Percentiles rank a stretch among this genome's conserved stretches.
These are phyloP conservation scores for Acipenser transmontanus DNA, from an alignment of 2,797 vertebrate genomes.

Conservation along the genomic window DNA sequence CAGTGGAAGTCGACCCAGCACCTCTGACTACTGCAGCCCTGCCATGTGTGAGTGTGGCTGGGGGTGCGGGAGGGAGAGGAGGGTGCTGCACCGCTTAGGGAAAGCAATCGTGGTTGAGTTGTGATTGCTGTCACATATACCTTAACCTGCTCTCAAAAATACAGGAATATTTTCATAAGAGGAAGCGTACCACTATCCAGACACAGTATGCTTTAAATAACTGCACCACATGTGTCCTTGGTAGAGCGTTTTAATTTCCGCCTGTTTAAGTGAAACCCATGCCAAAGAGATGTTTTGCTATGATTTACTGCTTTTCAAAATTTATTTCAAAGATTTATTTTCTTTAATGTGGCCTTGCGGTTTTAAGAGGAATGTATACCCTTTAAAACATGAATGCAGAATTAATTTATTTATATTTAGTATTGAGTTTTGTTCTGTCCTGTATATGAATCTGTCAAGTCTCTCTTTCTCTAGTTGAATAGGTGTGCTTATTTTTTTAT, in stretches of 20 bases:
- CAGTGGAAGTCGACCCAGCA: constrained; percentile 51
- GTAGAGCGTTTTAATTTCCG: constrained; percentile 35
- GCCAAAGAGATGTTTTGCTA: neutral
- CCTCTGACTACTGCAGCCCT: constrained; percentile 48
- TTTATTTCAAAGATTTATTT: neutral
- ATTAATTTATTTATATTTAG: neutral
- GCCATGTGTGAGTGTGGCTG: constrained; percentile 52
- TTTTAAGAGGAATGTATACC: constrained; percentile 10
- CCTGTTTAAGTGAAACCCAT: constrained; percentile 7
- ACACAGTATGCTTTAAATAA: constrained; percentile 13
- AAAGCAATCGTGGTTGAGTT: too few species aligned
- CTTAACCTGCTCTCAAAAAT: neutral
- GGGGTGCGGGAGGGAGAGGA: neutral
- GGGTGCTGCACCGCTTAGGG: neutral
- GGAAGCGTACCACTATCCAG: too few species aligned
- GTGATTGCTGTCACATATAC: neutral
- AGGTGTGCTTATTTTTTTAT: neutral
- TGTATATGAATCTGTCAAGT: constrained; percentile 27
- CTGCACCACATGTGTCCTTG: constrained; percentile 14
- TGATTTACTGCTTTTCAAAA: constrained; percentile 7
- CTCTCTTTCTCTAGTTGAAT: constrained; percentile 14
- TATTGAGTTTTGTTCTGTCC: neutral
- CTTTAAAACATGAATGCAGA: neutral
- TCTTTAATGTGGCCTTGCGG: constrained; percentile 29
- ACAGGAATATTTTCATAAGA: too few species aligned